Percentiles rank a stretch among this genome's conserved stretches.
Evolutionary conservation across 1,140 invertebrate species (phyloP).

Genomic region (Hycleus phaleratus): DNA sequence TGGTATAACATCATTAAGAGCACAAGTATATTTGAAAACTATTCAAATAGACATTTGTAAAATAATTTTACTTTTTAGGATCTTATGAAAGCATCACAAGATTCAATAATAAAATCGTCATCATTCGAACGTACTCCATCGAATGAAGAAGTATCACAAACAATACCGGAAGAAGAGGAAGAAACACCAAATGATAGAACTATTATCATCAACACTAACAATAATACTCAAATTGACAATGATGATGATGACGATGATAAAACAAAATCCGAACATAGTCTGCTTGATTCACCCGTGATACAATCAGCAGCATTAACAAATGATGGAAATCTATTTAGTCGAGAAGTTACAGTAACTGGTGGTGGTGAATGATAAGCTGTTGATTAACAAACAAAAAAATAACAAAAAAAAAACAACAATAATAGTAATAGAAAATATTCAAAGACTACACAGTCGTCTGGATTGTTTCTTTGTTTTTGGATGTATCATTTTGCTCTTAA

Average conservation of each 20-base stretch:
- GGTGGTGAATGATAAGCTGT: constrained; percentile 26
- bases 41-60: not conserved
- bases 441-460: not conserved
- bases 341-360: constrained; percentile 35
- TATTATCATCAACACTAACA: constrained; percentile 10
- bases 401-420: not conserved
- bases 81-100: constrained; percentile 20
- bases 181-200: constrained; percentile 17
- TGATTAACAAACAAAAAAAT: not conserved
- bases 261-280: constrained; percentile 18
- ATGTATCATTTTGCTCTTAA: constrained; percentile 3
- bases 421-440: not conserved
- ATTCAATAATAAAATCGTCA: not conserved
- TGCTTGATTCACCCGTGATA: constrained; percentile 29
- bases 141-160: constrained; percentile 34
- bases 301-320: constrained; percentile 22
- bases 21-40: constrained; percentile 27
- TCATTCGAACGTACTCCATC: constrained; percentile 20
- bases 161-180: constrained; percentile 36
- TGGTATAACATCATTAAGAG: constrained; percentile 33
- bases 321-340: constrained; percentile 27
- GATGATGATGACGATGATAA: constrained; percentile 16
- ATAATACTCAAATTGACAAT: constrained; percentile 1
- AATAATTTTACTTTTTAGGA: constrained; percentile 14
- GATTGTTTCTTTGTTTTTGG: constrained; percentile 18